A percentile compares a stretch with the other conserved stretches of the same genome.
Conservation (phyloP, 1,140 invertebrate species). For the Lepidotrigona ventralis region DNA sequence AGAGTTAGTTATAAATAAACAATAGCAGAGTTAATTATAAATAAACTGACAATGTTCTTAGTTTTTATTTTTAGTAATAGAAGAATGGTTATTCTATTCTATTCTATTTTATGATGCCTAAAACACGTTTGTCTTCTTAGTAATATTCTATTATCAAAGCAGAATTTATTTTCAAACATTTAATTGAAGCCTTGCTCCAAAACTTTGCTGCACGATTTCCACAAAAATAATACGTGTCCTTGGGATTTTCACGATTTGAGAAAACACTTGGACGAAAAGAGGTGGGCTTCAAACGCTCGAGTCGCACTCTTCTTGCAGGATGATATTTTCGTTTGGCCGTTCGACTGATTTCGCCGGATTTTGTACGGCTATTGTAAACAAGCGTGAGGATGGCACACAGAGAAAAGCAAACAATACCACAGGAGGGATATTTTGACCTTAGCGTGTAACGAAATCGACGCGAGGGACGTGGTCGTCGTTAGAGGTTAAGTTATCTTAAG, state of each 20-base stretch:
- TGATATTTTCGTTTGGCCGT: slow-evolving; percentile 18
- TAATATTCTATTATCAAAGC: background rate
- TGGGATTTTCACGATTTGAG: background rate
- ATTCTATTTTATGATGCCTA: too few species aligned
- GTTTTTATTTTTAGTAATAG: too few species aligned
- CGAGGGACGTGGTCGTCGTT: slow-evolving; percentile 44
- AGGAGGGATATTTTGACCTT: slow-evolving; percentile 73
- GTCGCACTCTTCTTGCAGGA: background rate
- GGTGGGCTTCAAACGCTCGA: background rate
- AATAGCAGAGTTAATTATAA: too few species aligned
- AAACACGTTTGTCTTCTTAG: too few species aligned
- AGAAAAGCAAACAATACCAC: slow-evolving; percentile 68
- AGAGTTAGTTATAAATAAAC: too few species aligned
- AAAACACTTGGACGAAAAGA: background rate
- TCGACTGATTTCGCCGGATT: slow-evolving; percentile 27
- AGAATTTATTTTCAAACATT: background rate
- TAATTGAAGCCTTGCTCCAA: background rate
- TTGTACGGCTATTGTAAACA: slow-evolving; percentile 36
- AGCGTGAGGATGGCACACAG: slow-evolving; percentile 8
- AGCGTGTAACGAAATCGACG: slow-evolving; percentile 70
- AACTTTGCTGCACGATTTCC: background rate
- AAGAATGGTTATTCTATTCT: too few species aligned
- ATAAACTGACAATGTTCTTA: too few species aligned
- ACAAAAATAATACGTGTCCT: background rate
- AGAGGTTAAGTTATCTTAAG: slow-evolving; percentile 57